These are phyloP conservation scores for Bungarus multicinctus DNA, from an alignment of 2,113 vertebrate genomes.

Conservation along the genomic window DNA sequence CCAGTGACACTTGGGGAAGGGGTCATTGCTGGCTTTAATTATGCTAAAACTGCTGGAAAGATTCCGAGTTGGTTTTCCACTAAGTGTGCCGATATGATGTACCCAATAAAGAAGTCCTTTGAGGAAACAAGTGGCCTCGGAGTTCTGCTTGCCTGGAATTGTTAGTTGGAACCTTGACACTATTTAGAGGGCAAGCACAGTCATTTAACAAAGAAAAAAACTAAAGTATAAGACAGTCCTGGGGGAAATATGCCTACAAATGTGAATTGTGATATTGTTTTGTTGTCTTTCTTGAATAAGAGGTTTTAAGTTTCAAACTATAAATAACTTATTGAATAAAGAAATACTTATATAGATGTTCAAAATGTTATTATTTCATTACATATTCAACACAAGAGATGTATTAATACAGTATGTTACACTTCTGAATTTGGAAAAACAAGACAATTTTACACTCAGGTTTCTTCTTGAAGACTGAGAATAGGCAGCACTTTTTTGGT, in stretches of 20 bases:
- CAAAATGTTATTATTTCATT: slow-evolving; percentile 38
- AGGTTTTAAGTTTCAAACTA: slow-evolving; percentile 54
- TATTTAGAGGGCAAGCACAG: slow-evolving; percentile 16
- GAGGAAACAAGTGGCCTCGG: too few relatives aligned
- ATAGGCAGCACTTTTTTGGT: slow-evolving; percentile 24
- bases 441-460: slow-evolving; percentile 21
- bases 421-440: slow-evolving; percentile 35
- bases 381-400: slow-evolving; percentile 1
- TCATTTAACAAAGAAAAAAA: slow-evolving; percentile 63
- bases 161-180: not conserved
- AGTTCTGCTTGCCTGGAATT: too few relatives aligned
- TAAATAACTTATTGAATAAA: slow-evolving; percentile 60
- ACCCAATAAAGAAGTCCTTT: too few relatives aligned
- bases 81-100: too few relatives aligned
- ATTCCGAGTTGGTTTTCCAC: too few relatives aligned
- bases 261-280: slow-evolving; percentile 58
- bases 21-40: too few relatives aligned
- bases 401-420: slow-evolving; percentile 30
- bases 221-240: slow-evolving; percentile 56
- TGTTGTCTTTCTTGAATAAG: slow-evolving; percentile 59
- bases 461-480: slow-evolving; percentile 17
- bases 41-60: too few relatives aligned
- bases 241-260: slow-evolving; percentile 57
- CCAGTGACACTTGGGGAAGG: too few relatives aligned
- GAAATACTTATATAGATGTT: slow-evolving; percentile 49